Conservation (phyloP, 2,797 vertebrate species). For the Bufotes viridis region DNA sequence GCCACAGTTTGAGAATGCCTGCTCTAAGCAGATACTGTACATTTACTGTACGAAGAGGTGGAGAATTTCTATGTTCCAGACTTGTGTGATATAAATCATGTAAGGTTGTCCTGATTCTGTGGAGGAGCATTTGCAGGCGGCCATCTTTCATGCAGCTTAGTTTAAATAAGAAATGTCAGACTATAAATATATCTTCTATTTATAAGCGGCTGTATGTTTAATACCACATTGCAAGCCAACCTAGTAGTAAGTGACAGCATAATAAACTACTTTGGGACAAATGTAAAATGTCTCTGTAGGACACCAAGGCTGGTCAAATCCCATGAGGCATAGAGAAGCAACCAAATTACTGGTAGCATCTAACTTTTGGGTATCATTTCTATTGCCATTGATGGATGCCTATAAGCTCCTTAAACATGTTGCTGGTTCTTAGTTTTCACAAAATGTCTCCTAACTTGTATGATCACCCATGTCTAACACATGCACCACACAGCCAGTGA, state of each 20-base stretch:
- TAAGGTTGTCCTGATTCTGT: slow-evolving; percentile 36
- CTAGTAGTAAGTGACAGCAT: not conserved
- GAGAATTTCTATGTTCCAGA: not conserved
- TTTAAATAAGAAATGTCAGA: slow-evolving; percentile 40
- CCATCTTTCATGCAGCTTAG: slow-evolving; percentile 11
- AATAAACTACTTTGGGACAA: not conserved
- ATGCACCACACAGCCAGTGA: no score
- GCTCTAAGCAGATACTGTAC: not conserved
- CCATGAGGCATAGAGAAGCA: not conserved
- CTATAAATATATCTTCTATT: slow-evolving; percentile 47
- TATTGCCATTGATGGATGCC: not conserved
- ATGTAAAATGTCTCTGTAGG: not conserved
- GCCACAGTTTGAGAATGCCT: no score
- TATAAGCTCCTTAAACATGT: no score
- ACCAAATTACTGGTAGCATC: not conserved
- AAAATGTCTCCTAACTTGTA: no score
- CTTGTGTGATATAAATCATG: slow-evolving; percentile 33
- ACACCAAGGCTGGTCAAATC: not conserved
- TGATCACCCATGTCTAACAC: no score
- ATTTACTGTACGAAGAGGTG: not conserved
- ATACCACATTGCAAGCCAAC: not conserved
- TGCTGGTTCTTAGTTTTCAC: no score
- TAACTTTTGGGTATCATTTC: not conserved
- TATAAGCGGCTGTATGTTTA: slow-evolving; percentile 17
- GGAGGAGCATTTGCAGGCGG: slow-evolving; percentile 22